Conservation (phyloP, 2,888 invertebrate genomes). For the Chaitophorus viminalis region DNA sequence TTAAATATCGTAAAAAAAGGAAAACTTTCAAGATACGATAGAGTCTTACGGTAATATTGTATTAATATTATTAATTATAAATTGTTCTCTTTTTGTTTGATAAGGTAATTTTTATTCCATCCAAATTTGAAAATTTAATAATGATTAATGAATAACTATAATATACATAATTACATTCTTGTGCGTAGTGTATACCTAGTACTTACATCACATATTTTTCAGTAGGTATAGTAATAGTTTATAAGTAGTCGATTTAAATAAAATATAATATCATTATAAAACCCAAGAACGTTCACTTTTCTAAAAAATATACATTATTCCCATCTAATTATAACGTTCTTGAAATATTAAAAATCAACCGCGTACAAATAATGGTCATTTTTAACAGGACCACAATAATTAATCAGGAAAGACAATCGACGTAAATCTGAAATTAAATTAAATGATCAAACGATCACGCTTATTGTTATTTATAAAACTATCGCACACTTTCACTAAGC, state of each 20-base stretch:
- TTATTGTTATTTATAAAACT: slow-evolving; percentile 25
- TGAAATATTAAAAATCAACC: neutral
- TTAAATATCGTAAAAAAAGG: too few species aligned
- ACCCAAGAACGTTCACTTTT: neutral
- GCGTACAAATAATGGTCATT: neutral
- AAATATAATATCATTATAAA: neutral
- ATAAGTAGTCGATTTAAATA: neutral
- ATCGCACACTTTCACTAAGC: slow-evolving; percentile 55
- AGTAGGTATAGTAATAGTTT: neutral
- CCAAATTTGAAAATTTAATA: too few species aligned
- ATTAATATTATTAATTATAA: too few species aligned
- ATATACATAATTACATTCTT: too few species aligned
- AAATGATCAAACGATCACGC: slow-evolving; percentile 16
- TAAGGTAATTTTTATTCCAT: too few species aligned
- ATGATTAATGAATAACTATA: too few species aligned
- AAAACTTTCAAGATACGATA: too few species aligned
- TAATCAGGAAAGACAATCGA: slow-evolving; percentile 21
- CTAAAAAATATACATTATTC: neutral
- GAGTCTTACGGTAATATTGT: too few species aligned
- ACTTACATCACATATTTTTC: too few species aligned
- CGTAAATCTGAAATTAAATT: slow-evolving; percentile 20
- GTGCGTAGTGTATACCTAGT: too few species aligned
- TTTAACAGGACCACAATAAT: neutral
- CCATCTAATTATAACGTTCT: neutral
- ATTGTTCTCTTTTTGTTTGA: too few species aligned